A percentile compares a stretch with the other conserved stretches of the same genome.
Conservation (phyloP, 2,797 vertebrate genomes). For the Cirrhinus mrigala region DNA sequence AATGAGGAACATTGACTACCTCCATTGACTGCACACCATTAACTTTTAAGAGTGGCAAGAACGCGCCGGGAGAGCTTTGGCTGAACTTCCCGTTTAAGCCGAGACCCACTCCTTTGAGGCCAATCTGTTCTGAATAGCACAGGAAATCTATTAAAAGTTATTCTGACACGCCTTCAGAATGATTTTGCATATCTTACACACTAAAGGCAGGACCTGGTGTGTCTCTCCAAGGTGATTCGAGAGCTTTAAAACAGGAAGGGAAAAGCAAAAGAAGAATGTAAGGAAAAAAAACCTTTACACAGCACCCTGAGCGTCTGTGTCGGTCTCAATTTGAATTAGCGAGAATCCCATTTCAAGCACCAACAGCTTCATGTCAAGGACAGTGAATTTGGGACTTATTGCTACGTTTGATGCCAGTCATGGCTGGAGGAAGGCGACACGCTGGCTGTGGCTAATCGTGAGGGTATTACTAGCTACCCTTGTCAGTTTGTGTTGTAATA, state of each 20-base stretch:
- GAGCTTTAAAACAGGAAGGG: background rate
- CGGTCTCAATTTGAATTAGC: slow-evolving; percentile 42
- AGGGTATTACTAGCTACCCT: slow-evolving; percentile 26
- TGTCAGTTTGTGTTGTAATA: slow-evolving; percentile 30
- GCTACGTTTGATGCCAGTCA: slow-evolving; percentile 27
- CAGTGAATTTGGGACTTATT: slow-evolving; percentile 38
- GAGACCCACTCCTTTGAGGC: background rate
- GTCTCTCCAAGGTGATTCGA: background rate
- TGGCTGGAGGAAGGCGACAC: slow-evolving; percentile 7
- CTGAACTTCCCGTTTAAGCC: background rate
- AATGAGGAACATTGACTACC: slow-evolving; percentile 14
- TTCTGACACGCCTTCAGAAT: background rate
- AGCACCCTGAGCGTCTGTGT: slow-evolving; percentile 21
- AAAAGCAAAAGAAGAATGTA: slow-evolving; percentile 2
- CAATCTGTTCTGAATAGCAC: background rate
- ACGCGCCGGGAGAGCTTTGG: background rate
- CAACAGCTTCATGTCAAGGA: slow-evolving; percentile 42
- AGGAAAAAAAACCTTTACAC: background rate
- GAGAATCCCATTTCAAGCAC: slow-evolving; percentile 53
- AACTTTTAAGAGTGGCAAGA: slow-evolving; percentile 8
- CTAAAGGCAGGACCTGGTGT: background rate
- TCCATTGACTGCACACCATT: slow-evolving; percentile 2
- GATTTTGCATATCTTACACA: slow-evolving; percentile 8
- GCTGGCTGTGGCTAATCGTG: slow-evolving; percentile 33
- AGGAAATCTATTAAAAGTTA: slow-evolving; percentile 9